Percentiles rank a stretch among this genome's conserved stretches.
phyloP scores from a whole-genome alignment of 2,797 vertebrate genomes.

The Eupleurogrammus muticus region DNA sequence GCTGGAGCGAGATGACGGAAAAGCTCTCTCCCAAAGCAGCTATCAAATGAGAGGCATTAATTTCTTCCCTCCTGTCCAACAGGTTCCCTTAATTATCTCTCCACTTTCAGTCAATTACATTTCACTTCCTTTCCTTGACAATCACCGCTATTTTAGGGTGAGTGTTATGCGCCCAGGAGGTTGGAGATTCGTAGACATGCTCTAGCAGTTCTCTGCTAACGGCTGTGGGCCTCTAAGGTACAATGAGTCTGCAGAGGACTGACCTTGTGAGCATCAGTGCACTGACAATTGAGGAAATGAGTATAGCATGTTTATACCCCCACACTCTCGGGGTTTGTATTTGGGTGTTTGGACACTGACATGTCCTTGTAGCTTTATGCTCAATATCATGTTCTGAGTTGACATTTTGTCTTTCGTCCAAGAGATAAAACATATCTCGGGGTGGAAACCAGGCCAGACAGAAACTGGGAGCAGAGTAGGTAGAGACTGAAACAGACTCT shows the following conservation, averaged over 20 bases:
- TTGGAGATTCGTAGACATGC: slow-evolving; percentile 71
- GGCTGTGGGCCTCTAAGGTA: slow-evolving; percentile 48
- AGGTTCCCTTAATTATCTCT: slow-evolving; percentile 87
- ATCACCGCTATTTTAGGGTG: slow-evolving; percentile 86
- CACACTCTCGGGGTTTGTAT: not conserved
- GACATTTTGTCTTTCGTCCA: slow-evolving; percentile 49
- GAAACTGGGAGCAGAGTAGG: slow-evolving; percentile 15
- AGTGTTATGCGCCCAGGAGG: slow-evolving; percentile 78
- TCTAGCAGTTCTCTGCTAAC: slow-evolving; percentile 59
- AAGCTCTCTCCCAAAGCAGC: slow-evolving; percentile 79
- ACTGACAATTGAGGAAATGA: slow-evolving; percentile 34
- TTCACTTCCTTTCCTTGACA: slow-evolving; percentile 87
- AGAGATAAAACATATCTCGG: slow-evolving; percentile 41
- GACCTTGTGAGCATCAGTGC: slow-evolving; percentile 43
- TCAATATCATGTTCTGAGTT: slow-evolving; percentile 30
- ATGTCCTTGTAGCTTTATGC: slow-evolving; percentile 10
- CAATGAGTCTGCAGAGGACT: slow-evolving; percentile 44
- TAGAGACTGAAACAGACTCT: slow-evolving; percentile 18
- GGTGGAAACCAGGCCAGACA: slow-evolving; percentile 21
- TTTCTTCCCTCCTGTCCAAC: slow-evolving; percentile 83
- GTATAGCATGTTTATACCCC: slow-evolving; percentile 21
- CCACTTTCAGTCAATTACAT: slow-evolving; percentile 88
- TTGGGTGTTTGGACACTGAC: not conserved
- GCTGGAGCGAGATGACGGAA: slow-evolving; percentile 70
- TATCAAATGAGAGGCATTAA: slow-evolving; percentile 84